Evolutionary conservation across 2,888 invertebrate genomes (phyloP), one percentile per base, ranked within the genome.

Genomic region (Bimastos eiseni): DNA sequence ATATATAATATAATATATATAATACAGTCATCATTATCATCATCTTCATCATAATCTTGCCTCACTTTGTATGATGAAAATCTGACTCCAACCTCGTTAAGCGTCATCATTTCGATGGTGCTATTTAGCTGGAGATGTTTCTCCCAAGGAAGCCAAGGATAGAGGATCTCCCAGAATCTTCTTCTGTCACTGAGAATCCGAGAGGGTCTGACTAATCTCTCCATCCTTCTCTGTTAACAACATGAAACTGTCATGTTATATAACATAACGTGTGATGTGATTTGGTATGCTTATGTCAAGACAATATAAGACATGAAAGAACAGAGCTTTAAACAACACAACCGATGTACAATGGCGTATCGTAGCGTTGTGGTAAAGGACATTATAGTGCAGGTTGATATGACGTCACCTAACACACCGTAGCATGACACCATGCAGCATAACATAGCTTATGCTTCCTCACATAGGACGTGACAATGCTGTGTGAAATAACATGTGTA

Each of bases 91-190:
- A 70, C 70, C 70, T 70, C 70, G n/a, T 30, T 70, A n/a, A 11
- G 70, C 17, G 70, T n/a, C 70, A 70, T 70, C 30, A n/a, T 70
- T 70, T 13, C n/a, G 70, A n/a, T 5, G 70, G 70, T 70, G 70
- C 70, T n/a, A 70, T 70, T 70, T n/a, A 70, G 70, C 70, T 70
- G 70, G n/a, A 70, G 70, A 70, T 70, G 70, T 70, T 13, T 70
- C 13, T 70, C 70, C 70, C 70, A 70, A n/a, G 70, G 70, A 70
- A 70, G 70, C 70, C 70, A 70, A n/a, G 70, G 70, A n/a, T n/a
- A 70, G n/a, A 70, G 30, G 13, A 70, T 70, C 70, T 70, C 70
- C 70, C 70, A 70, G 70, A 70, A 70, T n/a, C 70, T 70, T 70
- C 70, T 70, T 8, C 70, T 70, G 30, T 70, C 70, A n/a, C n/a